Evolutionary conservation across 1,140 invertebrate species (phyloP), one percentile per base, ranked within the genome.

Genomic region (Aphelinus certus): DNA sequence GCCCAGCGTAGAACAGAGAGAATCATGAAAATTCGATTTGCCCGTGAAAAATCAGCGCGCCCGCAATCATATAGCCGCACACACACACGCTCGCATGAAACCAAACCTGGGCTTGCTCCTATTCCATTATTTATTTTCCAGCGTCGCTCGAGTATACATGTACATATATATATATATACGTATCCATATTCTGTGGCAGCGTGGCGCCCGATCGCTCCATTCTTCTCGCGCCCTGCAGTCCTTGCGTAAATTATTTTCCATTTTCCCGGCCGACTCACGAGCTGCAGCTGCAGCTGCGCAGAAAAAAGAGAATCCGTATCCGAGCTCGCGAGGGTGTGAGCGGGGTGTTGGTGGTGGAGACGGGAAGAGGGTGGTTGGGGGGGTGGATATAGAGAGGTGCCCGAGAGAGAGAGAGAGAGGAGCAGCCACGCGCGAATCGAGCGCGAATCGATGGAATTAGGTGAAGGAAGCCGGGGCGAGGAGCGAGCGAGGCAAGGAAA

Each of bases 191-290:
- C 56, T n/a, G 4, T n/a, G 56, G 10, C 26, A 26, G 26, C 10
- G 56, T n/a, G 26, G 56, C 26, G 3, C 10, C 26, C 60, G 60
- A 61, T 61, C 60, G 60, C 42, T n/a, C 42, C 45, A 61, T 61
- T 61, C 3, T 66, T 66, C 49, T 66, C 49, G 4, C 48, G 6
- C 3, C 2, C 10, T 45, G 10, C 1, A 55, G 49, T 67, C 65
- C 56, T 57, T 48, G 55, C 55, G 66, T 56, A 58, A 69, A 69
- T 58, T 57, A 69, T 69, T 69, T 69, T 69, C 55, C 66, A 57
- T 47, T 60, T 66, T 55, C 64, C n/a, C 51, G 26, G 26, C 0
- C 26, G 26, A 26, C 26, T 26, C 26, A 26, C 26, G 26, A 26
- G 26, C 26, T 26, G 26, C 26, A 26, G 26, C 26, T 26, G 26